Base-by-base conservation (phyloP, 2,888 invertebrate genomes). In the Drosophila formosana region DNA sequence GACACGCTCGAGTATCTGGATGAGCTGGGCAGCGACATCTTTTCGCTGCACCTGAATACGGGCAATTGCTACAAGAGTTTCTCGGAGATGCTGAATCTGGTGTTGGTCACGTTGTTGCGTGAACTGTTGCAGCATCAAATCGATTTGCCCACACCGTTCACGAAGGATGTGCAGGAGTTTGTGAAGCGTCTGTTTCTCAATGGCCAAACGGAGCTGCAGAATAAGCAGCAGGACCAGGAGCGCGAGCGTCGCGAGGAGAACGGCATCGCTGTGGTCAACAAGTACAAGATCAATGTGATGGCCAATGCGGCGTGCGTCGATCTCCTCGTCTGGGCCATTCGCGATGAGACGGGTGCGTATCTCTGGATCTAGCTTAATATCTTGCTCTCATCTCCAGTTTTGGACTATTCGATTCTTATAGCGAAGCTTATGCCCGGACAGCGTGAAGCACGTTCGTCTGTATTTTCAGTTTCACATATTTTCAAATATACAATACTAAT, bases 221-320 rank as follows among this genome's bases (percentile, higher is more conserved):
- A 96, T 70, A 94, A 96, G 28, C 96, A 97, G 83, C 96, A 97
- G 87, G 97, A 97, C 89, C 96, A 96, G 28, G 97, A 97, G 89
- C 94, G 95, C 32, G 97, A 97, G 89, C 96, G 97, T 79, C 93
- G 95, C 9, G 97, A 97, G 88, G 96, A 95, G 66, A 97, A 97
- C 92, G 95, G 95, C 1, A 88, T 91, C 37, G 85, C 91, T 0
- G 95, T 96, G 0, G 96, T 98, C 3, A 97, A 98, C 92, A 96
- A 97, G 91, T 98, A 97, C 91, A 97, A 98, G 93, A 96, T 98
- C 39, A 98, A 98, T 89, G 98, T 99, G 0, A 97, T 98, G 95
- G 98, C 98, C 0, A 98, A 98, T 93, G 98, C 99, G 0, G 98
- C 98, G 0, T 99, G 99, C 90, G 98, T 99, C 0, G 99, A 99